Evolutionary conservation across 1,140 invertebrate genomes (phyloP).

Genomic region (Myzus persicae): DNA sequence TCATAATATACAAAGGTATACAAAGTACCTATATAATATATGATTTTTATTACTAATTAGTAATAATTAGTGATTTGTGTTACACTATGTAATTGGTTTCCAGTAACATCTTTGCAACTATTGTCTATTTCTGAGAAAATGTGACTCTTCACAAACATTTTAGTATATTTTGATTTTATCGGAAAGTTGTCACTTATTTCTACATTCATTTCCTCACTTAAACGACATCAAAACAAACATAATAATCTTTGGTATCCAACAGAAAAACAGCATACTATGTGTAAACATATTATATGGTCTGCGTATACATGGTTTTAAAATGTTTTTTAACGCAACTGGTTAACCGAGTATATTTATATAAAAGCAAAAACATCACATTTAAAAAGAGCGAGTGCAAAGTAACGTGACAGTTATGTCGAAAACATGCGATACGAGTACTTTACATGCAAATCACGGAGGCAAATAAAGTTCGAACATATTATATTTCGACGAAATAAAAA

Average conservation of each 20-base stretch:
- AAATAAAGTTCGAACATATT: neutral
- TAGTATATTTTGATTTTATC: neutral
- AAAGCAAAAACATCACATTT: neutral
- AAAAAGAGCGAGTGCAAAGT: neutral
- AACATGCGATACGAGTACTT: neutral
- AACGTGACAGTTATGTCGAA: neutral
- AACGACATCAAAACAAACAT: neutral
- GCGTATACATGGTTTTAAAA: neutral
- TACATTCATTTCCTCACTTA: neutral
- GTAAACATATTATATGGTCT: neutral
- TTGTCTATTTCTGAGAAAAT: neutral
- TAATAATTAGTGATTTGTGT: too few species aligned
- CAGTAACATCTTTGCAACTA: neutral
- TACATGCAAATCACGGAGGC: neutral
- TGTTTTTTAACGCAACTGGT: neutral
- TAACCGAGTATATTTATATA: neutral
- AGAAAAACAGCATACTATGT: neutral
- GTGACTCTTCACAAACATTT: neutral
- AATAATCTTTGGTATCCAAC: neutral
- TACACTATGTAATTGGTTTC: neutral
- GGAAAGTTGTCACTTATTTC: neutral
- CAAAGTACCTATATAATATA: too few species aligned
- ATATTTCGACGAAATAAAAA: neutral
- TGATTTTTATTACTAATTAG: too few species aligned
- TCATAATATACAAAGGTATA: too few species aligned